Conservation (phyloP, 2,888 invertebrate species). For the Drosophila macrothrix region DNA sequence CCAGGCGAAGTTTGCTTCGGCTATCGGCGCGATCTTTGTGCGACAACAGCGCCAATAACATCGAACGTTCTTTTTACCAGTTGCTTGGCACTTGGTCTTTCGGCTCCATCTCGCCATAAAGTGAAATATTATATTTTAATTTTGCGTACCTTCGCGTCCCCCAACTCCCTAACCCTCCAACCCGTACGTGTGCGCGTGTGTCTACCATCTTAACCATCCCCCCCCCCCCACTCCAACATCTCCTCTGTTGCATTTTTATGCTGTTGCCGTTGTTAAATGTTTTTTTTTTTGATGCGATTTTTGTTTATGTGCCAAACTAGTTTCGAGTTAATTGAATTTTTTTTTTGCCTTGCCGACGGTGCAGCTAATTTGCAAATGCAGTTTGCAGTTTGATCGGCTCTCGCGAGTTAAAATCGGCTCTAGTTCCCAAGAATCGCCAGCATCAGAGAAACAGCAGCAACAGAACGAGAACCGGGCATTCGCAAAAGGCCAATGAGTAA, state of each 20-base stretch:
- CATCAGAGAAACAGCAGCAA: constrained; percentile 13
- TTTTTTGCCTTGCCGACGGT: constrained; percentile 50
- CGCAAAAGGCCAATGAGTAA: constrained; percentile 19
- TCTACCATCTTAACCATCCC: constrained; percentile 1
- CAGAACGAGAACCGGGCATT: constrained; percentile 7
- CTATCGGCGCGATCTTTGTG: constrained; percentile 56
- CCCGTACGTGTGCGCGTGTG: constrained; percentile 24
- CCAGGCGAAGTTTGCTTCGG: constrained; percentile 27
- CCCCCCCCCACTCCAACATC: background rate
- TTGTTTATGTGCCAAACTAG: constrained; percentile 76
- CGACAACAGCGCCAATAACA: constrained; percentile 47
- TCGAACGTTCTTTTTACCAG: constrained; percentile 42
- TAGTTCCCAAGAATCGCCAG: constrained; percentile 13
- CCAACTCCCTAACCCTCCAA: background rate
- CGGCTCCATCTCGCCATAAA: constrained; percentile 32
- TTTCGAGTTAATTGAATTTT: constrained; percentile 71
- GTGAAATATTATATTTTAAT: constrained; percentile 70
- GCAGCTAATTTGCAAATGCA: constrained; percentile 65
- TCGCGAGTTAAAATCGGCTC: constrained; percentile 30
- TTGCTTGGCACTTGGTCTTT: constrained; percentile 31
- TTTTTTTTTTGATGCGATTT: constrained; percentile 50
- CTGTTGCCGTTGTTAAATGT: constrained; percentile 22
- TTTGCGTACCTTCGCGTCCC: constrained; percentile 18
- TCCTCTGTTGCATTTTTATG: constrained; percentile 17
- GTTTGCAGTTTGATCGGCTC: constrained; percentile 51